Base-by-base conservation (phyloP, 2,888 invertebrate species). In the Mimas tiliae region DNA sequence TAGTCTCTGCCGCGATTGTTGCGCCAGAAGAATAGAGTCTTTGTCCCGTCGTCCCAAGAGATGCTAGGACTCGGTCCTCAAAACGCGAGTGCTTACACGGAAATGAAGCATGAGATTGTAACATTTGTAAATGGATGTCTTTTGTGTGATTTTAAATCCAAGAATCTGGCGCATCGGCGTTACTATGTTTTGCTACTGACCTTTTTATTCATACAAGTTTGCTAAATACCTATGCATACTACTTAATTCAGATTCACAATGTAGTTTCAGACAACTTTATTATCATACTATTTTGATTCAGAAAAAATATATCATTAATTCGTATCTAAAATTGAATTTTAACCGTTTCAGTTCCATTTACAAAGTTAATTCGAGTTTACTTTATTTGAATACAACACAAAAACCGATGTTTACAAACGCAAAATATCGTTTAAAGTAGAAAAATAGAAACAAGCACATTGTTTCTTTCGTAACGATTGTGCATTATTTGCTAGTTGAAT, bases 1-100 rank as follows among this genome's bases (percentile, higher is more conserved):
- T 86, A 88, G 86, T 76, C 85, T 75, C 80, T 72, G 76, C 78
- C 78, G 78, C 82, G 81, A 86, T 87, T 88, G 89, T 87, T 85
- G 74, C 77, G 69, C 75, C 67, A 68, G 74, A 84, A 87, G 86
- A 90, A 89, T 82, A 79, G 78, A 76, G 68, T 77, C 77, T 86
- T 91, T 90, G 89, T 90, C 78, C 77, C 70, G 12, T 45, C 62
- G 75, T 83, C 80, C 79, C 80, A 76, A 70, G 79, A 83, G 83
- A 86, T 80, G 79, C 75, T 74, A 79, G 81, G 79, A 82, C 70
- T 68, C 73, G 73, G 75, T 77, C 77, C 79, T 79, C 74, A 74
- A 78, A 77, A 79, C 71, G 65, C 72, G 71, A 79, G 76, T 80
- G 75, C 73, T 74, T 70, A 68, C 68, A 70, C 72, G 68, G 70